A percentile compares a stretch with the other conserved stretches of the same genome.
Conservation (phyloP, 2,797 vertebrate species). For the Borostomias antarcticus region DNA sequence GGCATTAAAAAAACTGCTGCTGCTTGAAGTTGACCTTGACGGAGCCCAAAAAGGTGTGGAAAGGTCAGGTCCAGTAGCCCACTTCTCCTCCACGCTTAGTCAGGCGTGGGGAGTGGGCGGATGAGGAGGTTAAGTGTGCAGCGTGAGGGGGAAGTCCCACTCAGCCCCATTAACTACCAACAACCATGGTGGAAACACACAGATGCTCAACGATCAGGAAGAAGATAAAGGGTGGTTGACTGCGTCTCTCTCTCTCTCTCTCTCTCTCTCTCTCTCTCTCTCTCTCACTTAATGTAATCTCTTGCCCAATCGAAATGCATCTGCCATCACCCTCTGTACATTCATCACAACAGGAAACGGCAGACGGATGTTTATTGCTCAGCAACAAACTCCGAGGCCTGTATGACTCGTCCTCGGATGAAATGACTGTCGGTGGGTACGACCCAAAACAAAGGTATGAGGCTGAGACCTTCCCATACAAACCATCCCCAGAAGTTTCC, state of each 20-base stretch:
- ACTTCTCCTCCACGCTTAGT: conserved; percentile 4
- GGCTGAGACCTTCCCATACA: background rate
- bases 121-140: background rate
- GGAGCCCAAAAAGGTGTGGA: background rate
- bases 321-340: background rate
- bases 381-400: background rate
- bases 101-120: conserved; percentile 9
- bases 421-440: background rate
- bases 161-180: background rate
- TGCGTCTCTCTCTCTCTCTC: no score
- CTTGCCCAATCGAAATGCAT: background rate
- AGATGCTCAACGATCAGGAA: background rate
- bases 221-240: background rate
- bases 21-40: conserved; percentile 2
- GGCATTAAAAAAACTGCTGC: no score
- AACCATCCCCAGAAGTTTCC: background rate
- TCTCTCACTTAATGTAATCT: no score
- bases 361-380: background rate
- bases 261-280: background rate
- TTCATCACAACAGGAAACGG: background rate
- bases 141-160: background rate
- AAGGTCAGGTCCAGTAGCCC: no score
- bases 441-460: background rate
- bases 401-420: background rate
- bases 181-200: background rate